Evolutionary conservation across 2,113 vertebrate genomes (phyloP).

Genomic region (Panthera leo): DNA sequence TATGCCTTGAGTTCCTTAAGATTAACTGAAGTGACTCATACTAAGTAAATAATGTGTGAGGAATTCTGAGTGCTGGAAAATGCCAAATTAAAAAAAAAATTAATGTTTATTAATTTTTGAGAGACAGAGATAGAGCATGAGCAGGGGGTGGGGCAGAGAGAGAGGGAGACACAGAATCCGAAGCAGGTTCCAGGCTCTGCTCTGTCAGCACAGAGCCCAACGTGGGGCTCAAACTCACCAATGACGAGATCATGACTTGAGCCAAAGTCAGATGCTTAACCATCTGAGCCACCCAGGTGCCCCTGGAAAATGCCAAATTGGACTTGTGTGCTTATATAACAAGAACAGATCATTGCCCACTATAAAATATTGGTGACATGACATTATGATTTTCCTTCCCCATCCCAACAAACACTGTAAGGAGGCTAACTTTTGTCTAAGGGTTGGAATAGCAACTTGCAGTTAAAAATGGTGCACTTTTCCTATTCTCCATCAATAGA

Average conservation of each 20-base stretch:
- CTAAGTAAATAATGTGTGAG: neutral
- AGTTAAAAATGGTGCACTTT: neutral
- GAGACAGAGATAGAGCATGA: too few species aligned
- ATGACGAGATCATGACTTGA: too few species aligned
- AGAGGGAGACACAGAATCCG: too few species aligned
- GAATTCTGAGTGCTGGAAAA: neutral
- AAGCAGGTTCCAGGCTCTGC: too few species aligned
- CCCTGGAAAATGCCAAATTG: neutral
- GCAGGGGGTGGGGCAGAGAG: too few species aligned
- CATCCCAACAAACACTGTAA: neutral
- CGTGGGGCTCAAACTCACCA: too few species aligned
- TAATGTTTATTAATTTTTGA: too few species aligned
- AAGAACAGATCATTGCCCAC: neutral
- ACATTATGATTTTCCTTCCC: neutral
- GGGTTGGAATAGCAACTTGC: neutral
- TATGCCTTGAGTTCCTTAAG: neutral
- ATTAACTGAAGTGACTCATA: neutral
- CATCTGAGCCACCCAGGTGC: too few species aligned
- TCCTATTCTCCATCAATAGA: neutral
- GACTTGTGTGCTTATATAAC: neutral
- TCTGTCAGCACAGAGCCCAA: too few species aligned
- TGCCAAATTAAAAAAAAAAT: neutral
- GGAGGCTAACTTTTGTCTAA: neutral
- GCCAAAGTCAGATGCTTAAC: too few species aligned
- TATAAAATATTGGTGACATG: neutral